phyloP scores from a whole-genome alignment of 2,888 invertebrate species.

The Rapana venosa region DNA sequence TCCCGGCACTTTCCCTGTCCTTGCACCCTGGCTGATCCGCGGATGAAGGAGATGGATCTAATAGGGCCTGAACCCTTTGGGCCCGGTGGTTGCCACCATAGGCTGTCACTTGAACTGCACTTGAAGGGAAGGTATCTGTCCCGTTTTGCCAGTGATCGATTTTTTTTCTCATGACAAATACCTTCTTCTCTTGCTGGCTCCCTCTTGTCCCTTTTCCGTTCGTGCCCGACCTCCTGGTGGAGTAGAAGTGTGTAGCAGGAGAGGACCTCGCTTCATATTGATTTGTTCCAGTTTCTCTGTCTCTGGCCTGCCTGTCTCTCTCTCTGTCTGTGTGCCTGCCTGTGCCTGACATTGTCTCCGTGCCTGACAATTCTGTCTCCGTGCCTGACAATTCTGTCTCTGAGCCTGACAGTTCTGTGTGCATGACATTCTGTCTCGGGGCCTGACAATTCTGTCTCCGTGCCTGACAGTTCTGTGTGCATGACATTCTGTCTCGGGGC shows the following conservation, averaged over 20 bases:
- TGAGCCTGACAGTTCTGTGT: background rate
- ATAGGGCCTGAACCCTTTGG: background rate
- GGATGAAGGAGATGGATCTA: background rate
- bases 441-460: too few species aligned
- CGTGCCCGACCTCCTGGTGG: too few species aligned
- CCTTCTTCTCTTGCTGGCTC: background rate
- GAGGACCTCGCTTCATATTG: too few species aligned
- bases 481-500: too few species aligned
- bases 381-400: background rate
- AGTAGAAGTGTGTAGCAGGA: too few species aligned
- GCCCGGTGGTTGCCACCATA: background rate
- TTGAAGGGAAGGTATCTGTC: background rate
- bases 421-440: too few species aligned
- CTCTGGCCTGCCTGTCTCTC: background rate
- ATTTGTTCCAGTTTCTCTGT: background rate
- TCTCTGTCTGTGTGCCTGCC: background rate
- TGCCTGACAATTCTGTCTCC: background rate
- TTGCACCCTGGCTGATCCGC: background rate
- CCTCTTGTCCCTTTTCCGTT: background rate
- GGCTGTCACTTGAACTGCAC: conserved; percentile 4
- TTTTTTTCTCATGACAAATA: conserved; percentile 11
- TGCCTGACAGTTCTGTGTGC: too few species aligned
- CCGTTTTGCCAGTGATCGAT: background rate
- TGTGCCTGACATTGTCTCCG: background rate
- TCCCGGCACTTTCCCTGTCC: too few species aligned